A percentile compares a stretch with the other conserved stretches of the same genome.
These are phyloP conservation scores for Propithecus coquereli DNA, from an alignment of 2,113 vertebrate species.

Conservation along the genomic window DNA sequence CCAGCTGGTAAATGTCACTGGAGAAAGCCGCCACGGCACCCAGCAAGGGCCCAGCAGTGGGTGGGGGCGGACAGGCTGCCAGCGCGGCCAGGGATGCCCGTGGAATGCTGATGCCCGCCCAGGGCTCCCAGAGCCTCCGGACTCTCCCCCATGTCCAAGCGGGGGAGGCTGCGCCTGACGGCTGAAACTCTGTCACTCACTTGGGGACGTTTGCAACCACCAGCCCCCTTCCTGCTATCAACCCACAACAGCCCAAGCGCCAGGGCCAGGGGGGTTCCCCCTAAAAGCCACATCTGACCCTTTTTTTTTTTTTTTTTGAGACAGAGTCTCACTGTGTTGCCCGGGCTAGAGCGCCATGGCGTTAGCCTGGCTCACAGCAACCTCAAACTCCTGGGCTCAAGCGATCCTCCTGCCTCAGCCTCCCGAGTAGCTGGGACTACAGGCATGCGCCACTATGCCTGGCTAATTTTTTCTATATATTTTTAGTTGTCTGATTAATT, in stretches of 20 bases:
- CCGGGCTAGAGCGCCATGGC: too few species aligned
- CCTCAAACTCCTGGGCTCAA: too few species aligned
- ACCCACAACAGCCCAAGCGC: neutral
- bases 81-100: neutral
- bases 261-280: neutral
- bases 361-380: too few species aligned
- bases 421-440: too few species aligned
- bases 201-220: neutral
- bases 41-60: neutral
- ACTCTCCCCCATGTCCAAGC: neutral
- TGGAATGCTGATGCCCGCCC: neutral
- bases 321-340: too few species aligned
- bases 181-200: neutral
- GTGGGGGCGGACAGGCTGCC: neutral
- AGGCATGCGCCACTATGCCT: too few species aligned
- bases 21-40: slow-evolving; percentile 17
- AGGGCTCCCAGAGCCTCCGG: neutral
- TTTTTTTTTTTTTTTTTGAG: too few species aligned
- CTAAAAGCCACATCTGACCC: neutral
- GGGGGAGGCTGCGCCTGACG: neutral
- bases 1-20: slow-evolving; percentile 67
- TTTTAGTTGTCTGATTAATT: too few species aligned
- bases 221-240: neutral
- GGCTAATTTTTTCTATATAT: too few species aligned
- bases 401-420: too few species aligned